Conservation (phyloP, 2,113 vertebrate species). For the Nannobrachium achirus region DNA sequence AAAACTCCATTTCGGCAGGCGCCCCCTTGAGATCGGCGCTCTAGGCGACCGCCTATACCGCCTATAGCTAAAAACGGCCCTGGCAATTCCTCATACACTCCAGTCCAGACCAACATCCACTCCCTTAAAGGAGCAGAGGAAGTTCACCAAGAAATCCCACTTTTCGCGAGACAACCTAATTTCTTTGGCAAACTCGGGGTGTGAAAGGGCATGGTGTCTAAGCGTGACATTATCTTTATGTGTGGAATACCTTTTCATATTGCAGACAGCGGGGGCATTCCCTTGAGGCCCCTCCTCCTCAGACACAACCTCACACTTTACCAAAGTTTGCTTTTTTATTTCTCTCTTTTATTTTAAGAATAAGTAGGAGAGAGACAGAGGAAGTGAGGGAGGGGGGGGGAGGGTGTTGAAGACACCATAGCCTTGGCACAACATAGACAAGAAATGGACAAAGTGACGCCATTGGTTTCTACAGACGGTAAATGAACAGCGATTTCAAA, state of each 20-base stretch:
- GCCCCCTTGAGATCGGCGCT: too few relatives aligned
- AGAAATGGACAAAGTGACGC: constrained; percentile 21
- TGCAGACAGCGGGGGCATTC: not conserved
- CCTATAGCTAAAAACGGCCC: too few relatives aligned
- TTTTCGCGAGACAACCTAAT: not conserved
- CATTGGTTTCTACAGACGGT: too few relatives aligned
- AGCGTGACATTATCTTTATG: not conserved
- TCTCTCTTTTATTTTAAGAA: not conserved
- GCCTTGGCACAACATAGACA: constrained; percentile 8
- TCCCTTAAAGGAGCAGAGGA: constrained; percentile 2
- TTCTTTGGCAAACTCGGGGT: not conserved
- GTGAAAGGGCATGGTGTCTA: not conserved
- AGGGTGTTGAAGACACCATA: not conserved
- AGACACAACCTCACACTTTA: constrained; percentile 5
- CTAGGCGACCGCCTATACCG: too few relatives aligned
- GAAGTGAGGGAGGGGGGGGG: not conserved
- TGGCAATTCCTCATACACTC: not conserved
- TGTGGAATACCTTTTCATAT: not conserved
- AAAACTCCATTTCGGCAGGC: too few relatives aligned
- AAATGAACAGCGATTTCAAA: too few relatives aligned
- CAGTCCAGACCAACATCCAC: constrained; percentile 1
- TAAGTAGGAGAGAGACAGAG: constrained; percentile 19
- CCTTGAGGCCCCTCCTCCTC: constrained; percentile 1
- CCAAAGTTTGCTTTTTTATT: not conserved
- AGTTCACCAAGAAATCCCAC: not conserved